A percentile compares a stretch with the other conserved stretches of the same genome.
Evolutionary conservation across 2,797 vertebrate species (phyloP).

Genomic region (Tapirus indicus): DNA sequence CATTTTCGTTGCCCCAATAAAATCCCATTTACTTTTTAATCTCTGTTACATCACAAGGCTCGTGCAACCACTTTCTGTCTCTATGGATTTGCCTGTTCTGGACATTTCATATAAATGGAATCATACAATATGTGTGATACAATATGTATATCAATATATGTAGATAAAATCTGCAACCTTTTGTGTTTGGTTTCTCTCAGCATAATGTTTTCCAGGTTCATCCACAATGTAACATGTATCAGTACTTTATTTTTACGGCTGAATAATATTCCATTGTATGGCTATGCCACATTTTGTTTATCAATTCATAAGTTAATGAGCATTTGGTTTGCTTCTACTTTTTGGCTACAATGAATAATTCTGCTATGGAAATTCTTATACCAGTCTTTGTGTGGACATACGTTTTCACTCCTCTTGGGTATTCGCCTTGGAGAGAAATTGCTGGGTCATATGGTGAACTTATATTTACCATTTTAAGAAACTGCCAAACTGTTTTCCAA

Average conservation of each 20-base stretch:
- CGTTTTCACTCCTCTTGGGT: background rate
- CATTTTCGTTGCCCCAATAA: background rate
- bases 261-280: background rate
- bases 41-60: background rate
- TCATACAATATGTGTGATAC: background rate
- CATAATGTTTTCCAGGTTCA: background rate
- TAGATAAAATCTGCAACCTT: background rate
- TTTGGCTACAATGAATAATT: background rate
- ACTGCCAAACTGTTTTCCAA: background rate
- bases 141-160: background rate
- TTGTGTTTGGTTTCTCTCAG: background rate
- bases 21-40: background rate
- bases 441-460: background rate
- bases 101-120: background rate
- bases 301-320: background rate
- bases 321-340: background rate
- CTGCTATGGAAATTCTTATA: background rate
- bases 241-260: background rate
- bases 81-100: background rate
- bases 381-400: background rate
- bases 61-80: background rate
- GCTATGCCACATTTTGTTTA: background rate
- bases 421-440: background rate
- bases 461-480: slow-evolving; percentile 2
- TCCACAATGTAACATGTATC: background rate